These are phyloP conservation scores for Craniophora ligustri DNA, from an alignment of 2,888 invertebrate species.

Conservation along the genomic window DNA sequence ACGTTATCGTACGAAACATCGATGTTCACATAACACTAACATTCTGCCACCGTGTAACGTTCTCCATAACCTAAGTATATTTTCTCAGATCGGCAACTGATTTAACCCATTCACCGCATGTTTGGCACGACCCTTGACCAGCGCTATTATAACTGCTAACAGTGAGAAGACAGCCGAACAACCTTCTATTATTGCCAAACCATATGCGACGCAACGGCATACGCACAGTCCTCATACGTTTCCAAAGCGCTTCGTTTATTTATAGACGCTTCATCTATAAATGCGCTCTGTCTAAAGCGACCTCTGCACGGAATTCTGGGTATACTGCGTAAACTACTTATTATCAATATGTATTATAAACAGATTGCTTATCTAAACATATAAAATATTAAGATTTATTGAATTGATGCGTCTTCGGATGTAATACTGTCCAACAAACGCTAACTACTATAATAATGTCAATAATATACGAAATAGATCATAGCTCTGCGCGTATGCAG, in stretches of 20 bases:
- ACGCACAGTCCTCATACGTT: constrained; percentile 23
- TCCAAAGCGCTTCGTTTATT: constrained; percentile 26
- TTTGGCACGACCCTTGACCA: constrained; percentile 8
- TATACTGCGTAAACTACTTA: neutral
- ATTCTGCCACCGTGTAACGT: neutral
- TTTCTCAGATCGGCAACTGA: constrained; percentile 30
- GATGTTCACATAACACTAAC: no score
- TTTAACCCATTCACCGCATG: constrained; percentile 16
- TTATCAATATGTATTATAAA: neutral
- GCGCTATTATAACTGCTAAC: constrained; percentile 51
- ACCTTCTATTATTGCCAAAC: constrained; percentile 38
- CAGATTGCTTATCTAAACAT: neutral
- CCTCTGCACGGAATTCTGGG: constrained; percentile 5
- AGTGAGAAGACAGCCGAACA: constrained; percentile 61
- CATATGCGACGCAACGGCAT: constrained; percentile 21
- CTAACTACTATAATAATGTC: neutral
- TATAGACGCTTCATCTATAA: constrained; percentile 25
- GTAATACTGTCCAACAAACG: neutral
- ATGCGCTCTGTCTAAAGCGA: constrained; percentile 20
- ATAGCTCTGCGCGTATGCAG: constrained; percentile 29
- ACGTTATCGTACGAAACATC: no score
- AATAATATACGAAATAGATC: constrained; percentile 6
- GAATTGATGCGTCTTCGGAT: neutral
- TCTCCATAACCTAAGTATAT: constrained; percentile 25
- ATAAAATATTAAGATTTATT: neutral